Evolutionary conservation across 2,113 vertebrate species (phyloP).

Genomic region (Salminus brasiliensis): DNA sequence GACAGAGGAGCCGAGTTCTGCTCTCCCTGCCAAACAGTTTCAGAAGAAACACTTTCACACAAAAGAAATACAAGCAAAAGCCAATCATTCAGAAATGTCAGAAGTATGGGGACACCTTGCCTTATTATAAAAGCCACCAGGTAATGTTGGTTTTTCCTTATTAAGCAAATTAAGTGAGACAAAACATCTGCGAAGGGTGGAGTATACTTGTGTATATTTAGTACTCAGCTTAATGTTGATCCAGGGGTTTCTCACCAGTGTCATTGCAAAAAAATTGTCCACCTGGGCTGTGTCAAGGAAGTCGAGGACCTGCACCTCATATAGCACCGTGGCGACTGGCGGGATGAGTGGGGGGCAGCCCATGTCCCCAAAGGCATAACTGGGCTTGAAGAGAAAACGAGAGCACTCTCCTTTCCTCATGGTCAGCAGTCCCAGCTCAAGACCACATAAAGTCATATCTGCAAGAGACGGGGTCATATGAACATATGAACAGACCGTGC

Average conservation of each 20-base stretch:
- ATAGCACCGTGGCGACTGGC: conserved; percentile 76
- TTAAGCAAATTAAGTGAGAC: too few relatives aligned
- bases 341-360: conserved; percentile 91
- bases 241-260: conserved; percentile 72
- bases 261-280: conserved; percentile 79
- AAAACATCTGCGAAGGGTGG: too few relatives aligned
- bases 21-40: conserved; percentile 75
- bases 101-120: too few relatives aligned
- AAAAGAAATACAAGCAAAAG: background rate
- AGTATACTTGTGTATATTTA: too few relatives aligned
- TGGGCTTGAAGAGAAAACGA: conserved; percentile 80
- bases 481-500: too few relatives aligned
- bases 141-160: too few relatives aligned
- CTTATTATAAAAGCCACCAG: too few relatives aligned
- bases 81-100: background rate
- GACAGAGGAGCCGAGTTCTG: conserved; percentile 77
- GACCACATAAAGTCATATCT: conserved; percentile 88
- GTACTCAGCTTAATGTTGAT: too few relatives aligned
- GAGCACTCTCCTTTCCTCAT: conserved; percentile 90
- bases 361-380: conserved; percentile 83
- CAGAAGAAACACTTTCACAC: background rate
- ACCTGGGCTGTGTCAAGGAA: conserved; percentile 83
- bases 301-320: conserved; percentile 87
- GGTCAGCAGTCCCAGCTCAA: conserved; percentile 85
- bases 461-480: background rate